Evolutionary conservation across 1,140 invertebrate genomes (phyloP).

Genomic region (Thaumatotibia leucotreta): DNA sequence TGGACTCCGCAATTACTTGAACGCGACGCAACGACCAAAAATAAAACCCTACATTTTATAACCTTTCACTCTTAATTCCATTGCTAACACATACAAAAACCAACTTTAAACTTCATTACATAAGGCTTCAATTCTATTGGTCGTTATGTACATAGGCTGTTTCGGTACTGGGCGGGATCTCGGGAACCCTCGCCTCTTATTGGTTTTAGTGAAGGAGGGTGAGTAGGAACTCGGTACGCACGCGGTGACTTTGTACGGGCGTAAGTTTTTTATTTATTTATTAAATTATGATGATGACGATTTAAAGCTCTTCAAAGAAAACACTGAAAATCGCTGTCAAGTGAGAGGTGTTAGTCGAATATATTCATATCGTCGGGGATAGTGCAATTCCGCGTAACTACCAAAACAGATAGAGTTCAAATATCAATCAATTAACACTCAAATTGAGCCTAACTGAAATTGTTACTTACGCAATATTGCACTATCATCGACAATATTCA

Average conservation of each 20-base stretch:
- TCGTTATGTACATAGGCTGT: slow-evolving; percentile 38
- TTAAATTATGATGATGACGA: not conserved
- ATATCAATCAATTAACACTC: too few relatives aligned
- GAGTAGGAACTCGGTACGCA: slow-evolving; percentile 37
- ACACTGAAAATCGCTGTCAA: too few relatives aligned
- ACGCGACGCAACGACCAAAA: not conserved
- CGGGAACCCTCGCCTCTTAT: slow-evolving; percentile 66
- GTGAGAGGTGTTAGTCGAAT: too few relatives aligned
- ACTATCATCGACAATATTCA: too few relatives aligned
- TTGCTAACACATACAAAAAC: slow-evolving; percentile 7
- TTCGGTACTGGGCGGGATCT: slow-evolving; percentile 28
- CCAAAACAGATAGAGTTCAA: too few relatives aligned
- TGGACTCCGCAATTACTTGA: not conserved
- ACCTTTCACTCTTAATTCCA: slow-evolving; percentile 20
- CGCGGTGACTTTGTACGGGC: slow-evolving; percentile 52
- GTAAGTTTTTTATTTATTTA: slow-evolving; percentile 25
- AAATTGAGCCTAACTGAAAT: too few relatives aligned
- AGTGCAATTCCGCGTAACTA: too few relatives aligned
- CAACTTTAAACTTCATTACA: not conserved
- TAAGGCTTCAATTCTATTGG: slow-evolving; percentile 21
- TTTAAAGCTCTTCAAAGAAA: too few relatives aligned
- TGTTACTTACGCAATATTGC: too few relatives aligned
- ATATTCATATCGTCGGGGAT: too few relatives aligned
- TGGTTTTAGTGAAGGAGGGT: slow-evolving; percentile 66
- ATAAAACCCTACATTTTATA: slow-evolving; percentile 3